A percentile compares a stretch with the other conserved stretches of the same genome.
These are phyloP conservation scores for Echinarachnius parma DNA, from an alignment of 53 echinoderm and acorn worm species.

Conservation along the genomic window DNA sequence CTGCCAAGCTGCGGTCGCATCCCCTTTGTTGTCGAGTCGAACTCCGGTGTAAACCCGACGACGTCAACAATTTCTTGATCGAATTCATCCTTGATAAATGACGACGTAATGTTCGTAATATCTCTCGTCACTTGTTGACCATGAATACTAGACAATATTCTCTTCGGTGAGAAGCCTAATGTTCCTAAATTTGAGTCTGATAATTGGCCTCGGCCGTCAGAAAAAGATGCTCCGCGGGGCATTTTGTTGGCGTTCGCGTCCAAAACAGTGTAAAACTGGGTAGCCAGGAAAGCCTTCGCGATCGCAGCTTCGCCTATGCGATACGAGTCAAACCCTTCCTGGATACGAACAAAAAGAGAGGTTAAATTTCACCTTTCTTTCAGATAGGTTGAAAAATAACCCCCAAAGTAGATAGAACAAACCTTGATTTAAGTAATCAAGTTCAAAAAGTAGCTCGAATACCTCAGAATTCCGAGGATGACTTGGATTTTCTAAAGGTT, in stretches of 20 bases:
- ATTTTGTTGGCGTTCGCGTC: no score
- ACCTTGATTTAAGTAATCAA: background rate
- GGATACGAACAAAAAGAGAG: no score
- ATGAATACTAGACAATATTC: no score
- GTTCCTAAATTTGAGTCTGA: slow-evolving; percentile 27
- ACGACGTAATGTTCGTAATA: slow-evolving; percentile 31
- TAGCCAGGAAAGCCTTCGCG: no score
- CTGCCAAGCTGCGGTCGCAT: slow-evolving; percentile 74
- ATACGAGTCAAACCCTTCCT: no score
- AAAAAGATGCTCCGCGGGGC: slow-evolving; percentile 35
- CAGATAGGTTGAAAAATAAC: background rate
- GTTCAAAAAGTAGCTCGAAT: background rate
- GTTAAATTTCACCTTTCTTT: slow-evolving; percentile 12
- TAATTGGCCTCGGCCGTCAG: slow-evolving; percentile 30
- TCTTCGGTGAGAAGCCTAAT: slow-evolving; percentile 36
- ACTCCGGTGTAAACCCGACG: slow-evolving; percentile 81
- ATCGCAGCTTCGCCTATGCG: no score
- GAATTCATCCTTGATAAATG: slow-evolving; percentile 19
- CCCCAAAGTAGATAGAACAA: slow-evolving; percentile 1
- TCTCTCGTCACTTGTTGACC: slow-evolving; percentile 27
- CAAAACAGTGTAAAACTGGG: no score
- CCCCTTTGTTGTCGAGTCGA: slow-evolving; percentile 49
- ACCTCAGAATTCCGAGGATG: slow-evolving; percentile 8
- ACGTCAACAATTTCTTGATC: slow-evolving; percentile 81
- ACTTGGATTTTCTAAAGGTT: slow-evolving; percentile 20